Conservation (phyloP, 2,888 invertebrate genomes). For the Ochropacha duplaris region DNA sequence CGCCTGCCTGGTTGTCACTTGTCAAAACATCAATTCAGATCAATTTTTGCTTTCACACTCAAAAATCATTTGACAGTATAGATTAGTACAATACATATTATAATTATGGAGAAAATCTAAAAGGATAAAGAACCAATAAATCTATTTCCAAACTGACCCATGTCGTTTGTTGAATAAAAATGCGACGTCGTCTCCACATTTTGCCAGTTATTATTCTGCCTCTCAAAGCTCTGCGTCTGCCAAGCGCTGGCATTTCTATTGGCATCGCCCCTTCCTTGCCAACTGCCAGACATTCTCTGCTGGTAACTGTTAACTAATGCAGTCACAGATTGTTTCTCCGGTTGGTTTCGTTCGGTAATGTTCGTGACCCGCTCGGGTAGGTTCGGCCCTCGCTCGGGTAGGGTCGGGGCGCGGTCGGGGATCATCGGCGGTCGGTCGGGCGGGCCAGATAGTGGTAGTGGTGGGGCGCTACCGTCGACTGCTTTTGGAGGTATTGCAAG, state of each 20-base stretch:
- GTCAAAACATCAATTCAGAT: no score
- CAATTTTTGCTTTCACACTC: no score
- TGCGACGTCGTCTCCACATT: conserved; percentile 64
- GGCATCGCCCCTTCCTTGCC: conserved; percentile 33
- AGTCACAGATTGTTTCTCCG: conserved; percentile 53
- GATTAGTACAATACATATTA: neutral
- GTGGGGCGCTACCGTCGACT: conserved; percentile 57
- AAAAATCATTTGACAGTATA: neutral
- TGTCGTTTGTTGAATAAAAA: conserved; percentile 70
- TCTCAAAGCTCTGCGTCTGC: conserved; percentile 19
- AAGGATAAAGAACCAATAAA: conserved; percentile 9
- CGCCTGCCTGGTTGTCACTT: no score
- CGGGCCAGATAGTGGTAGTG: conserved; percentile 59
- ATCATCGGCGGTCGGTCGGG: conserved; percentile 29
- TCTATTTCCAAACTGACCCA: conserved; percentile 60
- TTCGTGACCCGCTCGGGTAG: conserved; percentile 33
- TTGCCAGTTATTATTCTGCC: no score
- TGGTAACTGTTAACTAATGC: conserved; percentile 74
- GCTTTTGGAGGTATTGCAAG: conserved; percentile 12
- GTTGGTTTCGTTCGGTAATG: conserved; percentile 35
- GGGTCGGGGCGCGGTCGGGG: conserved; percentile 45
- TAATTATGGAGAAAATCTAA: neutral
- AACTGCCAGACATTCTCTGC: conserved; percentile 56
- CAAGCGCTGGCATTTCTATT: conserved; percentile 38
- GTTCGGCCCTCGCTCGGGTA: conserved; percentile 51